A percentile compares a stretch with the other conserved stretches of the same genome.
Evolutionary conservation across 2,113 vertebrate genomes (phyloP).

Genomic region (Chamaetylas fuelleborni): DNA sequence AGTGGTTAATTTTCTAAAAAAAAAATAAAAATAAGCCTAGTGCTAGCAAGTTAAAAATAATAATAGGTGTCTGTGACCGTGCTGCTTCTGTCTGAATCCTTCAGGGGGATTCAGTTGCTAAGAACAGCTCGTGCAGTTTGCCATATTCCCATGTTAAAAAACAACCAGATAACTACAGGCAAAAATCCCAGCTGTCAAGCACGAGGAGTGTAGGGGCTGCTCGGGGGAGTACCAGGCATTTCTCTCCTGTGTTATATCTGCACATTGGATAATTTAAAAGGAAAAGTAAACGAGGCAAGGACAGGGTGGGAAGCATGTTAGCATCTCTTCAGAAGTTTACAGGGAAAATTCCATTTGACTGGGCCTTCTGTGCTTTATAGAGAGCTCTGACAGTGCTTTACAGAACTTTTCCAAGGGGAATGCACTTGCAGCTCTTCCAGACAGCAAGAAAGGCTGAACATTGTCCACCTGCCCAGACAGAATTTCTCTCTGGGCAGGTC

Average conservation of each 20-base stretch:
- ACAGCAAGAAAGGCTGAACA: background rate
- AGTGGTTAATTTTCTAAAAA: background rate
- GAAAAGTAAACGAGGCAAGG: constrained; percentile 5
- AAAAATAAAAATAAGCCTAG: constrained; percentile 19
- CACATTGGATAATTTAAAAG: background rate
- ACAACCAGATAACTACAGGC: background rate
- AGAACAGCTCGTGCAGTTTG: background rate
- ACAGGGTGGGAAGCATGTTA: constrained; percentile 10
- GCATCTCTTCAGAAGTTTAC: background rate
- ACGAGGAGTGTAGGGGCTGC: background rate
- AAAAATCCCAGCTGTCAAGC: constrained; percentile 21
- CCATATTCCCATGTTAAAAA: background rate
- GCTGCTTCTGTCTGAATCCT: constrained; percentile 20
- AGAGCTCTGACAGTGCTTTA: background rate
- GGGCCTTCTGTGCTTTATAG: background rate
- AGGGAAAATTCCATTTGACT: background rate
- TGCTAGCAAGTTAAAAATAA: constrained; percentile 60
- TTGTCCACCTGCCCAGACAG: background rate
- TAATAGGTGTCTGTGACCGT: constrained; percentile 25
- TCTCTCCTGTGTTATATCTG: background rate
- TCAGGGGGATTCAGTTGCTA: background rate
- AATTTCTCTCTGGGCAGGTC: background rate
- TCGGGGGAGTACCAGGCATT: background rate
- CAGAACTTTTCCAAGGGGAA: background rate
- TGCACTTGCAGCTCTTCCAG: background rate